Evolutionary conservation across 2,888 invertebrate species (phyloP).

Genomic region (Brenthis ino): DNA sequence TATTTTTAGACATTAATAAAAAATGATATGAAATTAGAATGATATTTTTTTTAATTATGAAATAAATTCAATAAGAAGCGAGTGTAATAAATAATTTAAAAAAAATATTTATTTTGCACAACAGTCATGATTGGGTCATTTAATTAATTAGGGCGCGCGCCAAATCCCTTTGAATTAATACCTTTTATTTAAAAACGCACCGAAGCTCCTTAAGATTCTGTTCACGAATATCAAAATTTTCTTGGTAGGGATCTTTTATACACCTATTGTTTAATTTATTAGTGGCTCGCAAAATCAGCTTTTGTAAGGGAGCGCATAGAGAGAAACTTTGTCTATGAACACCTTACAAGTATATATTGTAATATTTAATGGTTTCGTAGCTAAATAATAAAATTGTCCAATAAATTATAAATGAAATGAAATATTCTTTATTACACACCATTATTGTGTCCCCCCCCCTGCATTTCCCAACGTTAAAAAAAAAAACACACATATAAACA

Average conservation of each 20-base stretch:
- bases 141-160: constrained; percentile 67
- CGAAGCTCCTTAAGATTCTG: constrained; percentile 63
- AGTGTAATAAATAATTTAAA: no score
- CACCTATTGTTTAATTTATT: constrained; percentile 58
- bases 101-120: no score
- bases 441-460: no score
- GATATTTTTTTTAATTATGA: no score
- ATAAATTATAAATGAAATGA: no score
- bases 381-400: not conserved
- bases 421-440: no score
- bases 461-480: no score
- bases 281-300: constrained; percentile 43
- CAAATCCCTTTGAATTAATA: constrained; percentile 67
- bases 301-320: constrained; percentile 25
- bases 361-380: constrained; percentile 6
- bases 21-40: no score
- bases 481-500: no score
- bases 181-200: constrained; percentile 51
- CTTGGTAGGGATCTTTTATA: constrained; percentile 46
- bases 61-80: no score
- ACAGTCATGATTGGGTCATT: constrained; percentile 47
- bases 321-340: constrained; percentile 6
- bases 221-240: constrained; percentile 50
- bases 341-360: constrained; percentile 14
- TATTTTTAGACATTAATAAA: no score